Evolutionary conservation across 2,113 vertebrate genomes (phyloP).

Genomic region (Mungos mungo): DNA sequence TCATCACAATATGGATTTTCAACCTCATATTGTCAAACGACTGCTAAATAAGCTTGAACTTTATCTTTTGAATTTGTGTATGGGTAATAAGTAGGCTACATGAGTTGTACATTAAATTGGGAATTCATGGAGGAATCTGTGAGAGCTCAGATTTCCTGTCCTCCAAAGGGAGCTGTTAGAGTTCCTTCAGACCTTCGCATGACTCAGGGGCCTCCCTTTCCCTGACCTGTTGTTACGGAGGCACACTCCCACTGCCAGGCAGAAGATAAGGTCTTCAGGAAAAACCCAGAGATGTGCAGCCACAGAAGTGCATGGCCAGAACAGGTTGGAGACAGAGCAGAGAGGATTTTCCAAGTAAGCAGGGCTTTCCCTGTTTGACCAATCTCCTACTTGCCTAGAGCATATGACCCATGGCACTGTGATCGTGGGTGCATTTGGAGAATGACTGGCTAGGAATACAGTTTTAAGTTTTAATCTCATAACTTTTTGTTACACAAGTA

Average conservation of each 20-base stretch:
- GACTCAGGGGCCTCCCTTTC: background rate
- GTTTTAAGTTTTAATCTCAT: conserved; percentile 48
- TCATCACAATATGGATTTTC: background rate
- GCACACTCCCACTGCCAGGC: background rate
- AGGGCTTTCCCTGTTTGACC: background rate
- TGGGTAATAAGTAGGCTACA: background rate
- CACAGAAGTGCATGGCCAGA: background rate
- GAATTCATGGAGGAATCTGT: background rate
- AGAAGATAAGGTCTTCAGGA: background rate
- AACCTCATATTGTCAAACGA: background rate
- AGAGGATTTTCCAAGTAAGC: background rate
- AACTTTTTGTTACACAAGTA: conserved; percentile 23
- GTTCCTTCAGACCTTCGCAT: background rate
- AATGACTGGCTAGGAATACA: background rate
- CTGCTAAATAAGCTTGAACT: background rate
- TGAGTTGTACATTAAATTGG: background rate
- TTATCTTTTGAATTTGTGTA: background rate
- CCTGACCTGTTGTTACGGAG: background rate
- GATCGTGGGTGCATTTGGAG: background rate
- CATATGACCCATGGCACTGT: background rate
- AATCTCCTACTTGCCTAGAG: background rate
- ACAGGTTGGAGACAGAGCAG: background rate
- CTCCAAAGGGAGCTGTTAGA: background rate
- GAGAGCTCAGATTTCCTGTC: background rate
- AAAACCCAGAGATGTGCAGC: background rate